Evolutionary conservation across 2,113 vertebrate species (phyloP).

Genomic region (Fulica atra): DNA sequence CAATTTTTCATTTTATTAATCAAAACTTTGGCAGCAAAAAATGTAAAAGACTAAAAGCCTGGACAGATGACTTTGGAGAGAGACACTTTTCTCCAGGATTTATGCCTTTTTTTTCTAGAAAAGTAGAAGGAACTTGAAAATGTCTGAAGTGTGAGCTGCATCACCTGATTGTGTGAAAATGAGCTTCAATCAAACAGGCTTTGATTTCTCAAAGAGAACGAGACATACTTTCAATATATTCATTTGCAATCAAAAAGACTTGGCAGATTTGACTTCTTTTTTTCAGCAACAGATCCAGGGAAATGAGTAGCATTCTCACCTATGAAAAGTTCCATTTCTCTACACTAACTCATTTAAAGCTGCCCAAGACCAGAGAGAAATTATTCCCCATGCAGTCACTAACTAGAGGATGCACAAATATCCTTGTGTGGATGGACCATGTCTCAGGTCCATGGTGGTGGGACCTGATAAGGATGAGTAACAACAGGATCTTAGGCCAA

Average conservation of each 20-base stretch:
- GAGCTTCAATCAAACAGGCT: constrained; percentile 40
- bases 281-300: background rate
- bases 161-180: constrained; percentile 43
- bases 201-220: constrained; percentile 7
- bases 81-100: background rate
- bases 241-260: constrained; percentile 42
- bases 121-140: background rate
- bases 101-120: background rate
- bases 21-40: background rate
- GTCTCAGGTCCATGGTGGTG: background rate
- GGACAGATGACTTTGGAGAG: background rate
- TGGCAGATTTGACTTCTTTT: background rate
- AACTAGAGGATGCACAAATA: background rate
- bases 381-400: background rate
- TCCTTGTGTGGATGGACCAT: background rate
- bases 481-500: background rate
- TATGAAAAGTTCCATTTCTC: background rate
- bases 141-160: background rate
- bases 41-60: background rate
- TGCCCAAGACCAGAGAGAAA: background rate
- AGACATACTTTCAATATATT: background rate
- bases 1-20: background rate
- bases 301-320: background rate
- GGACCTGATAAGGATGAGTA: background rate
- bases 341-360: background rate